Evolutionary conservation across 2,113 vertebrate species (phyloP).

Genomic region (Crotalus horridus): DNA sequence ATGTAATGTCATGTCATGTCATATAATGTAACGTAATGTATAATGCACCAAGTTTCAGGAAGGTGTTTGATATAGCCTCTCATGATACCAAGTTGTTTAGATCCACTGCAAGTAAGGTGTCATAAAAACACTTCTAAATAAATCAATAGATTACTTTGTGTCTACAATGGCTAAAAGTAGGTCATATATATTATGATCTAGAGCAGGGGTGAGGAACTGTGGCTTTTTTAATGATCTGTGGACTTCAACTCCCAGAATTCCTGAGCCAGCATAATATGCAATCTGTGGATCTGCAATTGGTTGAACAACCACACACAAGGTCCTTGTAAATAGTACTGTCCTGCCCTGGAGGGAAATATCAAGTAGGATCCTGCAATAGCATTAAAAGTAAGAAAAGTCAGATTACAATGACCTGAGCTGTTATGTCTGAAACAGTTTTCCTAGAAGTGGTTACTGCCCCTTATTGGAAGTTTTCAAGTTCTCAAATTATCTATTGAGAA

Average conservation of each 20-base stretch:
- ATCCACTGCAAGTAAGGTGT: not conserved
- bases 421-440: not conserved
- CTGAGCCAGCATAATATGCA: not conserved
- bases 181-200: not conserved
- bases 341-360: not conserved
- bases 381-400: not conserved
- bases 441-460: not conserved
- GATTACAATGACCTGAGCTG: not conserved
- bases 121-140: not conserved
- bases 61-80: not conserved
- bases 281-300: not conserved
- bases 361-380: not conserved
- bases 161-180: not conserved
- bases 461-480: not conserved
- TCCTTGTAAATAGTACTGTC: not conserved
- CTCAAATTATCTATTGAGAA: not conserved
- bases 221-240: not conserved
- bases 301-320: not conserved
- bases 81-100: not conserved
- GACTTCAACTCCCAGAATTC: not conserved
- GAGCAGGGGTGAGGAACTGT: not conserved
- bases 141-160: not conserved
- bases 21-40: too few relatives aligned
- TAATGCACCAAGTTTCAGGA: not conserved
- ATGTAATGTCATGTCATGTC: too few relatives aligned